A percentile compares a stretch with the other conserved stretches of the same genome.
Evolutionary conservation across 2,888 invertebrate species (phyloP).

Genomic region (Crepidodera aurea): DNA sequence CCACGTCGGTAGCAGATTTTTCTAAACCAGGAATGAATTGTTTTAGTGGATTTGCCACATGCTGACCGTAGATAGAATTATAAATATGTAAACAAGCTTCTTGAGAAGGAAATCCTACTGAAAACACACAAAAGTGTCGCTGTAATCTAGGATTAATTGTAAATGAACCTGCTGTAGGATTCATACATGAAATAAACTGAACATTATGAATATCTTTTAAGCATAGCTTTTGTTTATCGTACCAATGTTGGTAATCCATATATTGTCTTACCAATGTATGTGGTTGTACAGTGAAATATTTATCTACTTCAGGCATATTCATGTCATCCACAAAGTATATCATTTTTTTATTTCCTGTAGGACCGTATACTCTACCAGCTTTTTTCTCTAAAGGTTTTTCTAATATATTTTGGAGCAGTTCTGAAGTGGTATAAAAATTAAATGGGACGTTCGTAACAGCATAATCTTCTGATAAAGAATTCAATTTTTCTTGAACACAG

Average conservation of each 20-base stretch:
- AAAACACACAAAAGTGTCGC: slow-evolving; percentile 86
- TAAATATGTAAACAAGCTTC: slow-evolving; percentile 88
- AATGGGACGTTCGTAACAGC: slow-evolving; percentile 89
- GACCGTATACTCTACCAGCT: slow-evolving; percentile 91
- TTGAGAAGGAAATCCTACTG: slow-evolving; percentile 84
- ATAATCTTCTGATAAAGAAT: slow-evolving; percentile 76
- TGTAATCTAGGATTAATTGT: slow-evolving; percentile 91
- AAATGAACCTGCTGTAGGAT: slow-evolving; percentile 95
- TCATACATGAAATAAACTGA: slow-evolving; percentile 96
- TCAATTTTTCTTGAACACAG: slow-evolving; percentile 85
- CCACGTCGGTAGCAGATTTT: slow-evolving; percentile 69
- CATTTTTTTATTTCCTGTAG: slow-evolving; percentile 90
- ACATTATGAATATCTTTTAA: slow-evolving; percentile 92
- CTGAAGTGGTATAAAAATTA: slow-evolving; percentile 94
- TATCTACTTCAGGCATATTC: slow-evolving; percentile 97
- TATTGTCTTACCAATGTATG: slow-evolving; percentile 93
- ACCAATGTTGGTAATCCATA: slow-evolving; percentile 96
- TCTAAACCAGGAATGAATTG: slow-evolving; percentile 72
- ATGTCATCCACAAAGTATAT: slow-evolving; percentile 95
- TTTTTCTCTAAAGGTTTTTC: slow-evolving; percentile 95
- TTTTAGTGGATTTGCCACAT: slow-evolving; percentile 70
- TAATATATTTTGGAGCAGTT: slow-evolving; percentile 86
- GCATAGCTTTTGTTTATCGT: slow-evolving; percentile 84
- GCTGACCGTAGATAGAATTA: slow-evolving; percentile 81
- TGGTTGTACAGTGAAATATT: slow-evolving; percentile 93